Evolutionary conservation across 2,797 vertebrate genomes (phyloP).

Genomic region (Tinamus major): DNA sequence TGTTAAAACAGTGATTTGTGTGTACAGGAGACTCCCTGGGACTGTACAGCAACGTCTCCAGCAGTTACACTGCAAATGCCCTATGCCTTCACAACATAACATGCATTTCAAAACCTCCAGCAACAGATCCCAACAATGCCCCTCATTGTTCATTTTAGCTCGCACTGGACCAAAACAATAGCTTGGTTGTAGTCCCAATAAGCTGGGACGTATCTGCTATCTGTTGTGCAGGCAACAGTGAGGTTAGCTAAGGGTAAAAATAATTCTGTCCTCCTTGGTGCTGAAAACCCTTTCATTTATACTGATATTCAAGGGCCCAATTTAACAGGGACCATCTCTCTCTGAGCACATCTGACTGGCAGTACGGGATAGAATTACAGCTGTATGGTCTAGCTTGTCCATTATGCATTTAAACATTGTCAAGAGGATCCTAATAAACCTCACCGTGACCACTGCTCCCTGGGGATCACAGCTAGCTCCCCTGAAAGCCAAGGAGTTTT

Average conservation of each 20-base stretch:
- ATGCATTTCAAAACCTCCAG: background rate
- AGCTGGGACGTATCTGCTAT: slow-evolving; percentile 49
- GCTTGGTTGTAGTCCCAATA: slow-evolving; percentile 52
- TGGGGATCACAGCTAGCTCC: background rate
- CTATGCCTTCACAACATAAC: background rate
- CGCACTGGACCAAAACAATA: slow-evolving; percentile 24
- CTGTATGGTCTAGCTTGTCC: background rate
- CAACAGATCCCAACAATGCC: slow-evolving; percentile 28
- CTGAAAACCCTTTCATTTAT: slow-evolving; percentile 62
- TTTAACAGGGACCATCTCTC: slow-evolving; percentile 7
- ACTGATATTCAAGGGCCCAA: background rate
- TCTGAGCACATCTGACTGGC: background rate
- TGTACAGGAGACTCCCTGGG: background rate
- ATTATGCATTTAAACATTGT: background rate
- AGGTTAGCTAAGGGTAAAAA: slow-evolving; percentile 52
- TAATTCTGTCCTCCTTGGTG: slow-evolving; percentile 64
- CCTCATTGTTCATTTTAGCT: slow-evolving; percentile 26
- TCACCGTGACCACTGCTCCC: background rate
- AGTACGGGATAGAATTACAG: background rate
- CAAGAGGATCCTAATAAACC: background rate
- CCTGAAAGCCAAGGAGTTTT: background rate
- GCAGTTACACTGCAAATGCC: background rate
- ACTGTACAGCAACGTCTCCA: background rate
- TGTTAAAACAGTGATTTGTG: fast-evolving
- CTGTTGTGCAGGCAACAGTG: slow-evolving; percentile 13